Percentiles rank a stretch among this genome's conserved stretches.
Conservation (phyloP, 2,888 invertebrate species). For the Drosophila neotestacea region DNA sequence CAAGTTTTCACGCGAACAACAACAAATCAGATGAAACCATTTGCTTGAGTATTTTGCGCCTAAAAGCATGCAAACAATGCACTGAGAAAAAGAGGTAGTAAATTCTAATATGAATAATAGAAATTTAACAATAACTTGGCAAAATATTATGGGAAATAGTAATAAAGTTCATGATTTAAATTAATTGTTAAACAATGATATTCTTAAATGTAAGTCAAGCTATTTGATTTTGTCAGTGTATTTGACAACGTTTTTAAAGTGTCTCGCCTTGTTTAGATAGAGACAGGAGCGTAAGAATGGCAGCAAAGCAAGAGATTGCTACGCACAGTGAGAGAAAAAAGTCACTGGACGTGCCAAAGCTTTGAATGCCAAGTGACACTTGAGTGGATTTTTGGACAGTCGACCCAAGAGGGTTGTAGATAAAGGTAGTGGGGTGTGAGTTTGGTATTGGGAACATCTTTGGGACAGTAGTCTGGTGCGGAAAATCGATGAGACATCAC, state of each 20-base stretch:
- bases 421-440: not conserved
- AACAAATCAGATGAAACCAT: constrained; percentile 57
- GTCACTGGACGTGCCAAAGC: constrained; percentile 63
- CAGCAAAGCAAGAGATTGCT: constrained; percentile 35
- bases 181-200: not conserved
- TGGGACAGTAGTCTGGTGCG: constrained; percentile 3
- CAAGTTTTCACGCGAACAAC: constrained; percentile 60
- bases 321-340: constrained; percentile 61
- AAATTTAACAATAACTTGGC: not conserved
- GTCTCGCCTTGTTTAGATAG: constrained; percentile 50
- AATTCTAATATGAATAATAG: not conserved
- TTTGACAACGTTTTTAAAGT: constrained; percentile 41
- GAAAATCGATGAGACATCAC: constrained; percentile 72
- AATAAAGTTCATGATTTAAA: not conserved
- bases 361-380: constrained; percentile 69
- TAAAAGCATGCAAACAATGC: constrained; percentile 53
- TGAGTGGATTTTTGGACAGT: constrained; percentile 59
- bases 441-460: constrained; percentile 22
- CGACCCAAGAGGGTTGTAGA: constrained; percentile 20
- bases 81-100: constrained; percentile 22
- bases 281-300: constrained; percentile 22
- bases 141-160: not conserved
- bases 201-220: not conserved
- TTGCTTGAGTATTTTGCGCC: constrained; percentile 49
- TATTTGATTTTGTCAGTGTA: constrained; percentile 37